These are phyloP conservation scores for Lemur catta DNA, from an alignment of 2,797 vertebrate species.

Conservation along the genomic window DNA sequence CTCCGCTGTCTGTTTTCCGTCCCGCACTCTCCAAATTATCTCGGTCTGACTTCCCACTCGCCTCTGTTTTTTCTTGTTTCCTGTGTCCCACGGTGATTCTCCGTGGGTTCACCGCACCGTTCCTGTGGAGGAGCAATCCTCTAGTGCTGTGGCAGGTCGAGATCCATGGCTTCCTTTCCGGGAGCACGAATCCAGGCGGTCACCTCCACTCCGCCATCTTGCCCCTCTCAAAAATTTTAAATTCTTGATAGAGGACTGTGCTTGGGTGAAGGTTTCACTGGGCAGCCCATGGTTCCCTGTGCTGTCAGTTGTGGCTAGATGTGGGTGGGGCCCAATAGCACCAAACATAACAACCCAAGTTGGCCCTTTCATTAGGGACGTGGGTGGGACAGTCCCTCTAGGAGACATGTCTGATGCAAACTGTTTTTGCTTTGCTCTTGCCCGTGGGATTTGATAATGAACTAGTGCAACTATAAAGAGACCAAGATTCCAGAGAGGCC, in stretches of 20 bases:
- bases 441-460: not conserved
- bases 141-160: too few species aligned
- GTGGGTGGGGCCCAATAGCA: not conserved
- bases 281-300: not conserved
- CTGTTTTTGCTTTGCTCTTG: not conserved
- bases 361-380: not conserved
- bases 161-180: too few species aligned
- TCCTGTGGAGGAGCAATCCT: too few species aligned
- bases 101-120: too few species aligned
- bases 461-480: not conserved
- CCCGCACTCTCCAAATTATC: too few species aligned
- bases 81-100: too few species aligned
- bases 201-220: too few species aligned
- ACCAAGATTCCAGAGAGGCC: not conserved
- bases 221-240: not conserved
- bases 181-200: too few species aligned
- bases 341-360: not conserved
- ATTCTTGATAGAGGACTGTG: not conserved
- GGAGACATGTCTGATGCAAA: not conserved
- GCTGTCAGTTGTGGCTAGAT: not conserved
- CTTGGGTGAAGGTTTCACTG: not conserved
- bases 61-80: too few species aligned
- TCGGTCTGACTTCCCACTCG: too few species aligned
- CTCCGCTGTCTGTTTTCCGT: too few species aligned
- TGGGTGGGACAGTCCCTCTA: not conserved